Conservation (phyloP, 2,113 vertebrate genomes). For the Poecile atricapillus region DNA sequence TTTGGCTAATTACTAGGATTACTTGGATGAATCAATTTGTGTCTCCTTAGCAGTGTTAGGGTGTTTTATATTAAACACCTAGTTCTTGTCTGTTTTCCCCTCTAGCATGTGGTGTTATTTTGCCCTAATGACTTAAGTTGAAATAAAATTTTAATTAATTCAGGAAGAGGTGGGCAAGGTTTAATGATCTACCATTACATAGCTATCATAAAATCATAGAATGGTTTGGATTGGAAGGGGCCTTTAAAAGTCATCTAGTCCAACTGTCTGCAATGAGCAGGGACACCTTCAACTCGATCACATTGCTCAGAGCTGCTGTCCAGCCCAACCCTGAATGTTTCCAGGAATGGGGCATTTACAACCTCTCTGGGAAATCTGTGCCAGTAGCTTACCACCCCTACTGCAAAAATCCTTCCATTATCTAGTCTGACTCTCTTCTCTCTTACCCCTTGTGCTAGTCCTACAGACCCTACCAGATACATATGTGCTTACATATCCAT, state of each 20-base stretch:
- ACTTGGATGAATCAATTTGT: background rate
- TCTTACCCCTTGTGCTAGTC: background rate
- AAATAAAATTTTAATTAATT: background rate
- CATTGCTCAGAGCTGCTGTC: fast-evolving
- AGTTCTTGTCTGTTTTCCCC: background rate
- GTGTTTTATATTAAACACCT: background rate
- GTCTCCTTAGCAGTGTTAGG: background rate
- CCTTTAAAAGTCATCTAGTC: background rate
- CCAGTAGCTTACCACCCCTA: background rate
- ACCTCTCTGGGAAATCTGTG: background rate
- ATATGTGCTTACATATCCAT: background rate
- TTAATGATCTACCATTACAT: background rate
- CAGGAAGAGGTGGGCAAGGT: background rate
- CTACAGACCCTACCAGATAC: background rate
- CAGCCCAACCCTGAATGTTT: background rate
- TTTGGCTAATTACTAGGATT: background rate
- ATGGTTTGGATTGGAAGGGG: background rate
- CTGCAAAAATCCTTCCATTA: background rate
- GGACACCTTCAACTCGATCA: background rate
- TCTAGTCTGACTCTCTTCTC: background rate
- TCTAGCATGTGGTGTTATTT: background rate
- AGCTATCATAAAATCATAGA: background rate
- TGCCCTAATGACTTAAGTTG: background rate
- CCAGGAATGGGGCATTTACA: background rate
- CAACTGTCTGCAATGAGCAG: background rate